Percentiles rank a stretch among this genome's conserved stretches.
Evolutionary conservation across 1,140 invertebrate genomes (phyloP).

Genomic region (Drosophila pachea): DNA sequence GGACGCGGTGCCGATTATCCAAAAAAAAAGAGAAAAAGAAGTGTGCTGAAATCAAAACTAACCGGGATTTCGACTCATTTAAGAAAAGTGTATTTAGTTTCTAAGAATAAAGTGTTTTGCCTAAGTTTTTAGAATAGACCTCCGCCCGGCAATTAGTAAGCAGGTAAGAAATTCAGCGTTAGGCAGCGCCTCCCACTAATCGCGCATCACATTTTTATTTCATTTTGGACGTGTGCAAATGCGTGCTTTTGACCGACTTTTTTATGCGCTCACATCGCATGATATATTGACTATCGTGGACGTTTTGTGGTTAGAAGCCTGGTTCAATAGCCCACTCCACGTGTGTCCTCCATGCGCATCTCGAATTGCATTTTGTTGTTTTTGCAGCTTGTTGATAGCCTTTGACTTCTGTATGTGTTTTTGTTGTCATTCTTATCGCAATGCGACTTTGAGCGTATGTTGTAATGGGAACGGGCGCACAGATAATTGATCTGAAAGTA

Average conservation of each 20-base stretch:
- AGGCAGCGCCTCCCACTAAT: slow-evolving; percentile 11
- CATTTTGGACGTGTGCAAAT: slow-evolving; percentile 27
- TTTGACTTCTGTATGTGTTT: slow-evolving; percentile 37
- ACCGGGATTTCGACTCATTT: slow-evolving; percentile 16
- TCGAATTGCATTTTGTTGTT: slow-evolving; percentile 30
- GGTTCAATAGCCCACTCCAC: slow-evolving; percentile 39
- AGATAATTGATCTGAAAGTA: slow-evolving; percentile 15
- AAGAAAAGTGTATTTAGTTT: slow-evolving; percentile 46
- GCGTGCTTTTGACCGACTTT: slow-evolving; percentile 38
- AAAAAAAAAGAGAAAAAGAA: slow-evolving; percentile 38
- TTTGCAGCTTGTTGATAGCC: slow-evolving; percentile 56
- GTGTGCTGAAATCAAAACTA: slow-evolving; percentile 20
- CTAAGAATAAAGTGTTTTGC: slow-evolving; percentile 57
- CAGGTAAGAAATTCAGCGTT: slow-evolving; percentile 43
- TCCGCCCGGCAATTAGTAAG: slow-evolving; percentile 38
- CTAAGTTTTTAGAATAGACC: slow-evolving; percentile 18
- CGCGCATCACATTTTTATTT: slow-evolving; percentile 14
- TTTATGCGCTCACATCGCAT: slow-evolving; percentile 26
- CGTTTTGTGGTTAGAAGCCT: slow-evolving; percentile 70
- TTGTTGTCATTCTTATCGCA: slow-evolving; percentile 33
- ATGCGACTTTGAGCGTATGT: slow-evolving; percentile 24
- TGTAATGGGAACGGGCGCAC: slow-evolving; percentile 18
- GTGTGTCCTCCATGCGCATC: slow-evolving; percentile 38
- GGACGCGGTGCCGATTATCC: slow-evolving; percentile 41
- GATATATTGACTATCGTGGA: slow-evolving; percentile 25